phyloP scores from a whole-genome alignment of 2,888 invertebrate genomes.

The Drosophila ezoana region DNA sequence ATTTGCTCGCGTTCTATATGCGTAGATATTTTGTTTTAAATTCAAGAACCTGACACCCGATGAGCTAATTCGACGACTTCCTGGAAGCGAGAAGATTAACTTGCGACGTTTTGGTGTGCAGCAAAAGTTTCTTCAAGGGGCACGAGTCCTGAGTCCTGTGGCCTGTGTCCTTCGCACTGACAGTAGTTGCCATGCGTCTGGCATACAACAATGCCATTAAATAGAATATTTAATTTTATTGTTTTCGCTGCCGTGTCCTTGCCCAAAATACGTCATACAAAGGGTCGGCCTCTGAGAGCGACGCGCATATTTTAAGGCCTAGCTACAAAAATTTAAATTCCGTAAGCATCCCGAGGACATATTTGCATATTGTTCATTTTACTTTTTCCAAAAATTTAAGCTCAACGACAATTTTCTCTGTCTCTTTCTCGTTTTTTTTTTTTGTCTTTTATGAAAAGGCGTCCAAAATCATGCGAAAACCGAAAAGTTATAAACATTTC shows the following conservation, averaged over 20 bases:
- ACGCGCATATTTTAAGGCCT: conserved; percentile 69
- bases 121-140: conserved; percentile 17
- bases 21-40: conserved; percentile 9
- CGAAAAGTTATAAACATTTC: conserved; percentile 65
- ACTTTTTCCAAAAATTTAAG: conserved; percentile 40
- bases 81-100: conserved; percentile 22
- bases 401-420: conserved; percentile 45
- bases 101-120: conserved; percentile 14
- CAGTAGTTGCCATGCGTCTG: conserved; percentile 46
- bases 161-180: background rate
- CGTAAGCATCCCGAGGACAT: conserved; percentile 63
- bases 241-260: conserved; percentile 51
- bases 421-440: conserved; percentile 1
- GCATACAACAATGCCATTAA: conserved; percentile 71
- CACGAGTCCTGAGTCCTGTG: background rate
- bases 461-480: conserved; percentile 20
- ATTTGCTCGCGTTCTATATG: conserved; percentile 36
- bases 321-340: conserved; percentile 73
- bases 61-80: conserved; percentile 8
- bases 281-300: conserved; percentile 56
- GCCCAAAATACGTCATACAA: conserved; percentile 67
- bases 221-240: conserved; percentile 80
- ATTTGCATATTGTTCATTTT: conserved; percentile 71
- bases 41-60: conserved; percentile 15
- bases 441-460: conserved; percentile 14